These are phyloP conservation scores for Choristoneura fumiferana DNA, from an alignment of 1,140 invertebrate species.

Conservation along the genomic window DNA sequence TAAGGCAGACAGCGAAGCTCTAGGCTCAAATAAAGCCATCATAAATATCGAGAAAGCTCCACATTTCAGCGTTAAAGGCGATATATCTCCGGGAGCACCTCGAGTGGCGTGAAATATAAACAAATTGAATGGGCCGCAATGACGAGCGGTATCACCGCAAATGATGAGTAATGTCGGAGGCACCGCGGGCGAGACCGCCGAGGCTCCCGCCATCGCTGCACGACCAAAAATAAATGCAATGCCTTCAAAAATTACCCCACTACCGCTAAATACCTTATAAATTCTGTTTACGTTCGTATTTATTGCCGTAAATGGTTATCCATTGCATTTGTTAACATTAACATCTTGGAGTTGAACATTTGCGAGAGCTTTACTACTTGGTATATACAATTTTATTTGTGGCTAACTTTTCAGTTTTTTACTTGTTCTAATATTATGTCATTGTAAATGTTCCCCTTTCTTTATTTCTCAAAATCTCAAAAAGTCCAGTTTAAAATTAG, in stretches of 20 bases:
- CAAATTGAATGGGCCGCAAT: conserved; percentile 70
- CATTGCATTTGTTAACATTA: conserved; percentile 1
- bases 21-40: conserved; percentile 46
- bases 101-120: conserved; percentile 72
- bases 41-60: conserved; percentile 61
- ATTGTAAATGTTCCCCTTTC: too few species aligned
- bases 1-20: conserved; percentile 38
- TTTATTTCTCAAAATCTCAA: too few species aligned
- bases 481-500: too few species aligned
- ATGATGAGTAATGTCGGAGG: conserved; percentile 65
- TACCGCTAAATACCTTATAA: conserved; percentile 4
- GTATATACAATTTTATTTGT: too few species aligned
- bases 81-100: conserved; percentile 58
- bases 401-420: too few species aligned
- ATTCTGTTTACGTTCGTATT: conserved; percentile 8
- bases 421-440: too few species aligned
- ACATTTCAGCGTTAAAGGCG: conserved; percentile 62
- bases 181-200: conserved; percentile 12
- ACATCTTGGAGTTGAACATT: neutral
- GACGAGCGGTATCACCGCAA: conserved; percentile 59
- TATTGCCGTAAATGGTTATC: conserved; percentile 7
- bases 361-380: too few species aligned
- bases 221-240: neutral
- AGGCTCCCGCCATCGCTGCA: neutral
- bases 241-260: conserved; percentile 1